Percentiles rank a stretch among this genome's conserved stretches.
These are phyloP conservation scores for Merops nubicus DNA, from an alignment of 2,113 vertebrate genomes.

Conservation along the genomic window DNA sequence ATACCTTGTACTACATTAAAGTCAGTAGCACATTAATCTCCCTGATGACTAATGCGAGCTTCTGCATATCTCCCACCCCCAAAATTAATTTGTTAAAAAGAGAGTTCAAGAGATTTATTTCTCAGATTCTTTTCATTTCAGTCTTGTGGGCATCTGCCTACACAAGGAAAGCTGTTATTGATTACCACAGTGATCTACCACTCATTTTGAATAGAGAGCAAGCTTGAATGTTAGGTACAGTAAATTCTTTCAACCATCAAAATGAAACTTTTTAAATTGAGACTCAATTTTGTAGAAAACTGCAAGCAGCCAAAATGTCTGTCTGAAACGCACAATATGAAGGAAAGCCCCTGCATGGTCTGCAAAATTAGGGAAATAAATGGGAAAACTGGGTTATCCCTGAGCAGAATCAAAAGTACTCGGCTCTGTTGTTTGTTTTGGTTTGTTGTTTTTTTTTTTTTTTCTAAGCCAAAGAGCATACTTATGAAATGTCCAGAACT, in stretches of 20 bases:
- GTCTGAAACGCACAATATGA: background rate
- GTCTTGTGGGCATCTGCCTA: background rate
- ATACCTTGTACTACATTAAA: background rate
- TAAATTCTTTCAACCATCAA: background rate
- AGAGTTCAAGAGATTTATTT: background rate
- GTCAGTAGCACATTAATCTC: background rate
- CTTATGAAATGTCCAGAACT: background rate
- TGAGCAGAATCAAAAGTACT: background rate
- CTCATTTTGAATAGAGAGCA: background rate
- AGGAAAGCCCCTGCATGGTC: background rate
- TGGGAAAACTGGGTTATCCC: background rate
- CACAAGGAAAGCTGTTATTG: background rate
- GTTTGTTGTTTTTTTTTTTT: background rate
- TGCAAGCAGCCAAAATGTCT: background rate
- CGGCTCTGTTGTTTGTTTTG: too few species aligned
- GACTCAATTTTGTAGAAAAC: background rate
- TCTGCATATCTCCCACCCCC: background rate
- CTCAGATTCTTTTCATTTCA: background rate
- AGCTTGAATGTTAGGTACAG: background rate
- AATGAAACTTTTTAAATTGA: background rate
- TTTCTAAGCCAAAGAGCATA: background rate
- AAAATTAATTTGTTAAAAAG: background rate
- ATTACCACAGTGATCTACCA: background rate
- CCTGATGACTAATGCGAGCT: background rate
- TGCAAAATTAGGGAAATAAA: background rate